phyloP scores from a whole-genome alignment of 2,888 invertebrate genomes.

The Portevinia maculata region DNA sequence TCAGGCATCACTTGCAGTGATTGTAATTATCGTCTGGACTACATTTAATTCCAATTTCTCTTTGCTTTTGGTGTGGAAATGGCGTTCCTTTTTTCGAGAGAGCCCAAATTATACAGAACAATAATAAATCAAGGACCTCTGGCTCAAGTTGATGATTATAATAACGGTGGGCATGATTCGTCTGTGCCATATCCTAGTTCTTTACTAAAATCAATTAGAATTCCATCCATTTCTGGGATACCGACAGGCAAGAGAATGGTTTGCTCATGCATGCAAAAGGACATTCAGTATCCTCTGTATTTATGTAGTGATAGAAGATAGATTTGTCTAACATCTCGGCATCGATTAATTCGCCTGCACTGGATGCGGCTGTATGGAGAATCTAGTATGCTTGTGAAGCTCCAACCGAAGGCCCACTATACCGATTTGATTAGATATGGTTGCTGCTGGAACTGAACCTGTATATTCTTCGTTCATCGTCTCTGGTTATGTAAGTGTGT shows the following conservation, averaged over 20 bases:
- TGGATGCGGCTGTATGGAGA: conserved; percentile 20
- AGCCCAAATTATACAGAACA: conserved; percentile 31
- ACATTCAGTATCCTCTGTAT: conserved; percentile 53
- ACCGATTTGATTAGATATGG: conserved; percentile 53
- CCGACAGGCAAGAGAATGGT: background rate
- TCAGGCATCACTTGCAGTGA: conserved; percentile 46
- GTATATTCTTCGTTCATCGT: conserved; percentile 45
- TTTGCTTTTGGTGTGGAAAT: background rate
- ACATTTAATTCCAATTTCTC: conserved; percentile 56
- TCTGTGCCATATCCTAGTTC: conserved; percentile 40
- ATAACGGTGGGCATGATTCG: conserved; percentile 32
- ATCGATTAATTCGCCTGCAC: conserved; percentile 54
- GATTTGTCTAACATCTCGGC: conserved; percentile 61
- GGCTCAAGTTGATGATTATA: conserved; percentile 32
- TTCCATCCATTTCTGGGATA: conserved; percentile 62
- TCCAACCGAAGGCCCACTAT: conserved; percentile 7
- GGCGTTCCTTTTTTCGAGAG: background rate
- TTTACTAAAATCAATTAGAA: conserved; percentile 73
- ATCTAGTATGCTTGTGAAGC: background rate
- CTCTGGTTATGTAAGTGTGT: conserved; percentile 35
- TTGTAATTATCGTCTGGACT: conserved; percentile 44
- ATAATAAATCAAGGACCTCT: conserved; percentile 60
- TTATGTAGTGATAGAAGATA: conserved; percentile 67
- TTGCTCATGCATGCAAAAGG: conserved; percentile 45
- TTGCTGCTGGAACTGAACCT: conserved; percentile 37